A percentile compares a stretch with the other conserved stretches of the same genome.
Evolutionary conservation across 2,888 invertebrate species (phyloP).

Genomic region (Electrophaes corylata): DNA sequence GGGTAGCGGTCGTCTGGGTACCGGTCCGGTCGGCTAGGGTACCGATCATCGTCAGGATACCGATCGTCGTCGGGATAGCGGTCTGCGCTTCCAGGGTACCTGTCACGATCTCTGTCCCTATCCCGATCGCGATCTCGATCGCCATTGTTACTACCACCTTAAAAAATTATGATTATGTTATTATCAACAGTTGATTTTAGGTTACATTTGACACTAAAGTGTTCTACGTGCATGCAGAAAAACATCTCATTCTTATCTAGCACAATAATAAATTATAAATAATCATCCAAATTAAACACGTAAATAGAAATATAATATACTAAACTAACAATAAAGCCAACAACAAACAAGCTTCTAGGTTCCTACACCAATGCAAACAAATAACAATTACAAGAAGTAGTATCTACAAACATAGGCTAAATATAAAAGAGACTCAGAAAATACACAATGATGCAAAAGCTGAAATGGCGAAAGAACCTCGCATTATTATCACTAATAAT

Average conservation of each 20-base stretch:
- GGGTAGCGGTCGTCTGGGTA: slow-evolving; percentile 84
- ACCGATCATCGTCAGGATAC: slow-evolving; percentile 79
- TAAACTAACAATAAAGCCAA: slow-evolving; percentile 11
- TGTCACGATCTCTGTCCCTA: slow-evolving; percentile 56
- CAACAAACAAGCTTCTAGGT: slow-evolving; percentile 13
- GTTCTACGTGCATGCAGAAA: slow-evolving; percentile 13
- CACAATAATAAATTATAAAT: slow-evolving; percentile 9
- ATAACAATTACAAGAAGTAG: background rate
- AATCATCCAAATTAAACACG: background rate
- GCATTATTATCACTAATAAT: background rate
- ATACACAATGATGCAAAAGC: background rate
- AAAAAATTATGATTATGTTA: slow-evolving; percentile 42
- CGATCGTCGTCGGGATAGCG: slow-evolving; percentile 78
- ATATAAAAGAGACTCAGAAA: background rate
- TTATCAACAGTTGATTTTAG: background rate
- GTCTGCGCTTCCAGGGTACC: slow-evolving; percentile 72
- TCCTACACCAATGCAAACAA: slow-evolving; percentile 11
- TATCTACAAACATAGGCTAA: slow-evolving; percentile 3
- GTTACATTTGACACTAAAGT: slow-evolving; percentile 2
- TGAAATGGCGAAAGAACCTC: background rate
- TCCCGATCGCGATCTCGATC: slow-evolving; percentile 44
- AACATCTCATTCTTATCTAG: slow-evolving; percentile 17
- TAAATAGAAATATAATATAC: slow-evolving; percentile 15
- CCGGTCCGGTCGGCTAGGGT: slow-evolving; percentile 75
- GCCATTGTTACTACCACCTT: slow-evolving; percentile 73